Evolutionary conservation across 2,888 invertebrate species (phyloP).

Genomic region (Ophion costatus): DNA sequence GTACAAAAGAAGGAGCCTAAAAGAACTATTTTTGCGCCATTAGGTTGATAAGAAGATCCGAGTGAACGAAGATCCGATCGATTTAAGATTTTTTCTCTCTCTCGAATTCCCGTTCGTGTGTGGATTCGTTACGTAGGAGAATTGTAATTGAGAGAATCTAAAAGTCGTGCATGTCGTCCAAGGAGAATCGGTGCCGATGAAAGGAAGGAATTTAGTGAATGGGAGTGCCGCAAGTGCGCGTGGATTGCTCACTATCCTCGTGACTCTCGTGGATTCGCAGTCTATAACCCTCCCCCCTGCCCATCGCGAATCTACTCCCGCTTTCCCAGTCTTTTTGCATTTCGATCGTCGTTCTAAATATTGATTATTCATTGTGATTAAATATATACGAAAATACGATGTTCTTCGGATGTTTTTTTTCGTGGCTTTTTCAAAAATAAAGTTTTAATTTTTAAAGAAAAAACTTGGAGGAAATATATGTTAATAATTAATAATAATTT

Average conservation of each 20-base stretch:
- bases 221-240: slow-evolving; percentile 75
- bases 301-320: neutral
- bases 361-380: neutral
- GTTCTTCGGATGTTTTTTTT: neutral
- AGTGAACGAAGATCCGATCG: slow-evolving; percentile 40
- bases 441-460: too few relatives aligned
- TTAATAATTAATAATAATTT: too few relatives aligned
- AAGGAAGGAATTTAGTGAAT: slow-evolving; percentile 82
- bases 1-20: neutral
- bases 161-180: slow-evolving; percentile 72
- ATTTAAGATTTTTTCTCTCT: slow-evolving; percentile 8
- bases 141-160: slow-evolving; percentile 67
- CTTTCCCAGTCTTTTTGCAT: neutral
- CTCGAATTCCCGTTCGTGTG: neutral
- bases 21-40: neutral
- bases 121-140: slow-evolving; percentile 26
- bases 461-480: too few relatives aligned
- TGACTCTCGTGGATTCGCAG: slow-evolving; percentile 56
- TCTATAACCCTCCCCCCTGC: slow-evolving; percentile 40
- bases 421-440: too few relatives aligned
- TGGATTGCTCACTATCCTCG: slow-evolving; percentile 67
- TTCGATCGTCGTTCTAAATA: neutral
- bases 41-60: slow-evolving; percentile 24
- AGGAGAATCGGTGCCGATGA: slow-evolving; percentile 78
- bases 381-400: neutral